Base-by-base conservation (phyloP, 2,797 vertebrate species). In the Amblyraja radiata region DNA sequence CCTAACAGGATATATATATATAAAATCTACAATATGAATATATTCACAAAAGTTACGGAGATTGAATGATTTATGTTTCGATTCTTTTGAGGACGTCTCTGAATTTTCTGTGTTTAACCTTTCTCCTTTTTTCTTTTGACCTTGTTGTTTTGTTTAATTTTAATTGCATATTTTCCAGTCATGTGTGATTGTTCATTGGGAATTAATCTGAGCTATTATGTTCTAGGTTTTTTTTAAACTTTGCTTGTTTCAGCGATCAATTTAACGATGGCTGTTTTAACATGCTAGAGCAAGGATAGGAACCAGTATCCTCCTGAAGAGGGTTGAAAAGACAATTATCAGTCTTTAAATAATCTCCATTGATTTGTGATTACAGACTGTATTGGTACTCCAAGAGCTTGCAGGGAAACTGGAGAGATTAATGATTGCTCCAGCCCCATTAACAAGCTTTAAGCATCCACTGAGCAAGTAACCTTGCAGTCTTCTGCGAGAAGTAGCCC, bases 261-360 rank as follows among this genome's bases (percentile, higher is more conserved):
- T 97, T 96, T 96, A 97, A 96, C 96, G 95, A 96, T 94, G 96
- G 95, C 95, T 96, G 95, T 94, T 73, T 97, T 96, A 95, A 95
- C 95, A 95, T 96, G 95, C 96, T 96, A 94, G 96, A 95, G 95
- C 96, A 95, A 95, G 95, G 95, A 95, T 96, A 97, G 97, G 95
- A 96, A 93, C 94, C 94, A 94, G 93, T 94, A 93, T 95, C 95
- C 80, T 74, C 93, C 94, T 96, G 71, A 94, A 94, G 95, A 94
- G 94, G 68, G 68, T 92, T 92, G 71, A 73, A 92, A 92, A 54
- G 90, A 92, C 90, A 92, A 74, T 92, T 39, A 92, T 76, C 90
- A 88, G 84, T 68, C 54, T 92, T 91, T 92, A 74, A 92, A 76
- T 76, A 92, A 92, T 54, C 68, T 74, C 46, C 90, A 92, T 92